phyloP scores from a whole-genome alignment of 53 echinoderm and acorn worm species.

The Henricia sp. region DNA sequence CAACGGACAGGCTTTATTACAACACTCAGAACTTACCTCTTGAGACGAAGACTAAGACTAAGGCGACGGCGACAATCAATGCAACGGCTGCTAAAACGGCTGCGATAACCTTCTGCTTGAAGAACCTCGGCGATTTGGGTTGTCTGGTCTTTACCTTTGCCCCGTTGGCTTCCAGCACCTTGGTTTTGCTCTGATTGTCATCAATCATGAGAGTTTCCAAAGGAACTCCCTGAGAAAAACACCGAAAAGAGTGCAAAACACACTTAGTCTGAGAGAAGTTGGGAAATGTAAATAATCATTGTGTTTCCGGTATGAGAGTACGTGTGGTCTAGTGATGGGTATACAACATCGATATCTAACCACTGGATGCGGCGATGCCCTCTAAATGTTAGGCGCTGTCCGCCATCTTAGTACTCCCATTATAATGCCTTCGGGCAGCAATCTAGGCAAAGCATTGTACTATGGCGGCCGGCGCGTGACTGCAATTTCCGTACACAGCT shows the following conservation, averaged over 20 bases:
- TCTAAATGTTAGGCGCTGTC: no score
- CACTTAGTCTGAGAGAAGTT: no score
- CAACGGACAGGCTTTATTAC: no score
- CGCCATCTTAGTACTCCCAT: no score
- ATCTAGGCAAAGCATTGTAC: no score
- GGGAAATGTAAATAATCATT: no score
- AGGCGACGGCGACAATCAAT: conserved; percentile 18
- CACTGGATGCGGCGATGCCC: no score
- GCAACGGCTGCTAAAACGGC: conserved; percentile 17
- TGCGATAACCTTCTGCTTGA: conserved; percentile 27
- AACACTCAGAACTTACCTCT: conserved; percentile 52
- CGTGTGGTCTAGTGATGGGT: no score
- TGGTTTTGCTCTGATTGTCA: conserved; percentile 26
- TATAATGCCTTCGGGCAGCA: no score
- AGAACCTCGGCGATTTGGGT: conserved; percentile 19
- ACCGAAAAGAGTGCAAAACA: background rate
- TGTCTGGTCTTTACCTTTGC: conserved; percentile 47
- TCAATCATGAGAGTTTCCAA: conserved; percentile 42
- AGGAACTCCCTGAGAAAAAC: conserved; percentile 23
- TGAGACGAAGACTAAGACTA: conserved; percentile 33
- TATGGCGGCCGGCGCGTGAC: no score
- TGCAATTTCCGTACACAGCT: no score
- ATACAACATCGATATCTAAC: no score
- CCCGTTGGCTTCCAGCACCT: conserved; percentile 42
- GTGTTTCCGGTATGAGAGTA: background rate